Base-by-base conservation (phyloP, 2,113 vertebrate species). In the Noturus placidus region DNA sequence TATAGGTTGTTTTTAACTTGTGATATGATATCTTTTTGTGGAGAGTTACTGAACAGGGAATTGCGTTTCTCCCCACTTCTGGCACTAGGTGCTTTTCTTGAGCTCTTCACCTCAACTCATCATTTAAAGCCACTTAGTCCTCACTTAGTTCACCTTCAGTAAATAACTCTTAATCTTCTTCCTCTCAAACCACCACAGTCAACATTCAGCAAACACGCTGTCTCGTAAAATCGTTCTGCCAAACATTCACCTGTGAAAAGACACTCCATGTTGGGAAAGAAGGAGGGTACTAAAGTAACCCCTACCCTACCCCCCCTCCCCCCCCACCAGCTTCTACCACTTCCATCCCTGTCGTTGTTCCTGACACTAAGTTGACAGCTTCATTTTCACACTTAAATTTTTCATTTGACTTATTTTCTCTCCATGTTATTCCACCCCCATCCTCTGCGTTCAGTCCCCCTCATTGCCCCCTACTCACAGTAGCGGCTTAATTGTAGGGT, bases 401-500 rank as follows among this genome's bases (percentile, higher is more conserved):
- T 90, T 90, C 89, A 91, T 90, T 91, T 89, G 82, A 89, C 89
- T 91, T 89, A 88, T 91, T 90, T 91, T 89, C 87, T 87, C 83
- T 80, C 72, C 59, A 17, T 88, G 86, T 85, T 87, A 80, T 70
- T 78, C 80, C 84, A 70, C 87, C 83, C 79, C 82, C 85, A 85
- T 82, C 78, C 78, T 46, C 72, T 81, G 86, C 33, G 35, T 86
- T 81, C 85, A 86, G 83, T 54, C 67, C 86, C 81, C 82, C 74
- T 83, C 82, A 86, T 79, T 83, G 69, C 80, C 92, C 80, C 56
- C 92, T 92, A 91, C 93, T n/a, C 91, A 77, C 92, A 33, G 35
- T 89, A 94, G 93, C 91, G 92, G 76, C 93, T 94, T 97, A 97
- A 97, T 97, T 97, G 96, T 95, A 96, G 96, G 96, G 96, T 97